phyloP scores from a whole-genome alignment of 92 coral and sea anemone genomes.

The Isaurus tuberculatus region DNA sequence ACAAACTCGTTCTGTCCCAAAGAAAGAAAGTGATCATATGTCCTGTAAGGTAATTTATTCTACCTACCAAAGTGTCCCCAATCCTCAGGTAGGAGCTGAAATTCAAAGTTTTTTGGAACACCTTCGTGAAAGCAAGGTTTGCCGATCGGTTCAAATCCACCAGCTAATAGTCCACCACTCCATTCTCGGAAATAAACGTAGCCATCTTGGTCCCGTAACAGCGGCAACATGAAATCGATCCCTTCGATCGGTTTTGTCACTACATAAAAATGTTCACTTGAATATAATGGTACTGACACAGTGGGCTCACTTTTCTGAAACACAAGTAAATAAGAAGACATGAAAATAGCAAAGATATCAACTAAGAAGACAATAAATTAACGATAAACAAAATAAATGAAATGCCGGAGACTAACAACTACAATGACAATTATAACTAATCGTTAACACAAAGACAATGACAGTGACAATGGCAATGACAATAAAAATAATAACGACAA shows the following conservation, averaged over 20 bases:
- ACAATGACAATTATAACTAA: no score
- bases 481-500: no score
- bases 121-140: slow-evolving; percentile 88
- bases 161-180: slow-evolving; percentile 82
- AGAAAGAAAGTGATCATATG: no score
- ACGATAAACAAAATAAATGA: no score
- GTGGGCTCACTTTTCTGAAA: slow-evolving; percentile 73
- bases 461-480: no score
- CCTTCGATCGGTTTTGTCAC: slow-evolving; percentile 85
- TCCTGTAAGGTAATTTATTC: no score
- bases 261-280: slow-evolving; percentile 87
- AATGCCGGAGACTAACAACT: no score
- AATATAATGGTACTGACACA: slow-evolving; percentile 83
- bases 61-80: slow-evolving; percentile 82
- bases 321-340: not conserved
- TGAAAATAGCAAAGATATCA: no score
- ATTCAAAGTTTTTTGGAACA: slow-evolving; percentile 87
- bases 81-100: slow-evolving; percentile 92
- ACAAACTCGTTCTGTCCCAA: no score
- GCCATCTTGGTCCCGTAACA: slow-evolving; percentile 85
- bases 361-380: no score
- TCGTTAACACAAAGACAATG: no score
- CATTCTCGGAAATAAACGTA: slow-evolving; percentile 78
- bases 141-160: slow-evolving; percentile 83
- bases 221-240: slow-evolving; percentile 69